A percentile compares a stretch with the other conserved stretches of the same genome.
phyloP scores from a whole-genome alignment of 2,888 invertebrate genomes.

The Orthonychiurus folsomi region DNA sequence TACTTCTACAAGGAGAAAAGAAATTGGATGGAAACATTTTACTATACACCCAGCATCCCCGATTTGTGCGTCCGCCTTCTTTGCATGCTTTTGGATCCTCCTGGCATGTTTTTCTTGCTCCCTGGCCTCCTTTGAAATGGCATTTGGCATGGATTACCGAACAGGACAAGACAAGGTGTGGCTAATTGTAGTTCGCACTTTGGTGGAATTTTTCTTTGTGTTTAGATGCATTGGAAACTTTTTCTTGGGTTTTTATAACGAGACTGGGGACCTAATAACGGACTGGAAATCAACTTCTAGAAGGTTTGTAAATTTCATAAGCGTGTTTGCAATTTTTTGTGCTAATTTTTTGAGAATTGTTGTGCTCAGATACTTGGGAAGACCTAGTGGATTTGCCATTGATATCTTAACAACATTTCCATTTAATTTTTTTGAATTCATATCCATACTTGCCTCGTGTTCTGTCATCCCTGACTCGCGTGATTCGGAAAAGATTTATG shows the following conservation, averaged over 20 bases:
- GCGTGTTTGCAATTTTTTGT: too few relatives aligned
- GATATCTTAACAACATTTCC: slow-evolving; percentile 23
- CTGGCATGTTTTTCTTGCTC: slow-evolving; percentile 34
- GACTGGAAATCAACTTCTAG: slow-evolving; percentile 16
- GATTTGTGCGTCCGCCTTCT: slow-evolving; percentile 21
- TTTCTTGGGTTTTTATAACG: slow-evolving; percentile 32
- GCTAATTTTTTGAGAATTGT: too few relatives aligned
- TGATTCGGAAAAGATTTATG: neutral
- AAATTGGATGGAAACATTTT: slow-evolving; percentile 21
- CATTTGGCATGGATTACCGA: slow-evolving; percentile 15
- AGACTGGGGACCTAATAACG: slow-evolving; percentile 23
- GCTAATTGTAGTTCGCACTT: neutral
- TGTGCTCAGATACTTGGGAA: slow-evolving; percentile 20
- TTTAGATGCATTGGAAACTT: slow-evolving; percentile 34
- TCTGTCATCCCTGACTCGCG: neutral
- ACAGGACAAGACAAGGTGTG: too few relatives aligned
- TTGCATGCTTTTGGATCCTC: slow-evolving; percentile 22
- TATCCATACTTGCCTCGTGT: too few relatives aligned
- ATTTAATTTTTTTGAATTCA: neutral
- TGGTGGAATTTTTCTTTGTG: slow-evolving; percentile 32
- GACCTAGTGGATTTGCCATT: slow-evolving; percentile 23
- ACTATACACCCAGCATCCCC: slow-evolving; percentile 30
- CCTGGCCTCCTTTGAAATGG: slow-evolving; percentile 30
- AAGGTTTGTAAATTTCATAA: too few relatives aligned
- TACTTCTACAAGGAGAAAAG: slow-evolving; percentile 16